Evolutionary conservation across 2,888 invertebrate genomes (phyloP), one percentile per base, ranked within the genome.

Genomic region (Caenorhabditis virilis): DNA sequence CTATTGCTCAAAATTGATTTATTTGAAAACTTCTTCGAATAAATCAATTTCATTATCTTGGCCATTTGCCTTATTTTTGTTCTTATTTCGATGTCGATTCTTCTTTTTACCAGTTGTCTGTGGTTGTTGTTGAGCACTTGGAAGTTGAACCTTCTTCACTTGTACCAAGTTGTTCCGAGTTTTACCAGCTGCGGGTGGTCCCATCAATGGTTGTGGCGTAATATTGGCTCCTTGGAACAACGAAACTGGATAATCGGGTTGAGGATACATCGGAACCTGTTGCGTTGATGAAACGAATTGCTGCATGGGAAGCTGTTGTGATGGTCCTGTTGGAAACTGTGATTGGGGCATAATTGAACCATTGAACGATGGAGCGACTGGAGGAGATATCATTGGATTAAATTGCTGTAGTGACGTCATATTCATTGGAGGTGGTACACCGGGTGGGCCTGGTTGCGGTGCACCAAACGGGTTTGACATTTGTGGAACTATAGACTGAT

Each of bases 11-110:
- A 38, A 16, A 18, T 18, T 3, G 20, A 15, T 6, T n/a, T 42
- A 42, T 13, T 42, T 9, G 15, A 42, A 42, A 42, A 42, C 15
- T 15, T 42, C 42, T 23, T 42, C 23, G 11, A 42, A 42, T 7
- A 22, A 23, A 42, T 42, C 42, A 5, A 22, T 15, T 25, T 42
- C 42, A 20, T 36, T 36, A n/a, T 36, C 16, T 15, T 3, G 3
- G 4, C 36, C 36, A 36, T 36, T 36, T 18, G 38, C 5, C 18
- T 38, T 2, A n/a, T n/a, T n/a, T n/a, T n/a, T n/a, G n/a, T n/a
- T n/a, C n/a, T n/a, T n/a, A n/a, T n/a, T n/a, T n/a, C n/a, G n/a
- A n/a, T n/a, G n/a, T n/a, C n/a, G n/a, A n/a, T n/a, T n/a, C n/a
- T n/a, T n/a, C n/a, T n/a, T n/a, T n/a, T n/a, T n/a, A n/a, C n/a